These are phyloP conservation scores for Cepaea nemoralis DNA, from an alignment of 1,140 invertebrate species.

Conservation along the genomic window DNA sequence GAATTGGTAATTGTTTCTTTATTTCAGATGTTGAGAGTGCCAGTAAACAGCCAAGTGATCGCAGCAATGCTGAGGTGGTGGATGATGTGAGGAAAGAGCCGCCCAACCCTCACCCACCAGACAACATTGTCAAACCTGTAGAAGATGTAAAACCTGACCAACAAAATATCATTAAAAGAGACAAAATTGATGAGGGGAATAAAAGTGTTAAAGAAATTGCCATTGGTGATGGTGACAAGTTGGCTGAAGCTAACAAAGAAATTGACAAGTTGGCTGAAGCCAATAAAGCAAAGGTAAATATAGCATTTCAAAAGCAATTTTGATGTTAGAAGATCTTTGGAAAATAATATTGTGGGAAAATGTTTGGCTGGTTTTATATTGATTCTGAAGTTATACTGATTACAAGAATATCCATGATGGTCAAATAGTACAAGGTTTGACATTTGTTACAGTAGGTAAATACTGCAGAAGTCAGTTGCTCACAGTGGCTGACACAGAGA, in stretches of 20 bases:
- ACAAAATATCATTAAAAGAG: not conserved
- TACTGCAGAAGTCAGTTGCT: too few relatives aligned
- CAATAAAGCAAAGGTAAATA: not conserved
- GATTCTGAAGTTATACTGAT: too few relatives aligned
- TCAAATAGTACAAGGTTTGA: too few relatives aligned
- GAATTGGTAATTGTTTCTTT: too few relatives aligned
- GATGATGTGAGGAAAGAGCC: slow-evolving; percentile 42
- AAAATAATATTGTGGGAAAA: too few relatives aligned
- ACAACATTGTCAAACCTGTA: not conserved
- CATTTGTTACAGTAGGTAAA: too few relatives aligned
- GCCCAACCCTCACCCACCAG: slow-evolving; percentile 51
- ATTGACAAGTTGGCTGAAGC: too few relatives aligned
- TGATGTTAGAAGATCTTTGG: too few relatives aligned
- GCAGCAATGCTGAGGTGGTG: not conserved
- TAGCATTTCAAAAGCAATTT: too few relatives aligned
- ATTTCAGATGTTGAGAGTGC: not conserved
- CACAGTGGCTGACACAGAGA: too few relatives aligned
- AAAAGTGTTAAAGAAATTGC: not conserved
- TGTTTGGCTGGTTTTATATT: too few relatives aligned
- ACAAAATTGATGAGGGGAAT: not conserved
- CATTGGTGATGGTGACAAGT: not conserved
- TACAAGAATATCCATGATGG: too few relatives aligned
- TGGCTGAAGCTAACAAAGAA: not conserved
- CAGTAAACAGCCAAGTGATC: not conserved
- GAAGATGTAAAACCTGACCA: not conserved